Evolutionary conservation across 1,140 invertebrate species (phyloP), one percentile per base, ranked within the genome.

Genomic region (Caerostris extrusa): DNA sequence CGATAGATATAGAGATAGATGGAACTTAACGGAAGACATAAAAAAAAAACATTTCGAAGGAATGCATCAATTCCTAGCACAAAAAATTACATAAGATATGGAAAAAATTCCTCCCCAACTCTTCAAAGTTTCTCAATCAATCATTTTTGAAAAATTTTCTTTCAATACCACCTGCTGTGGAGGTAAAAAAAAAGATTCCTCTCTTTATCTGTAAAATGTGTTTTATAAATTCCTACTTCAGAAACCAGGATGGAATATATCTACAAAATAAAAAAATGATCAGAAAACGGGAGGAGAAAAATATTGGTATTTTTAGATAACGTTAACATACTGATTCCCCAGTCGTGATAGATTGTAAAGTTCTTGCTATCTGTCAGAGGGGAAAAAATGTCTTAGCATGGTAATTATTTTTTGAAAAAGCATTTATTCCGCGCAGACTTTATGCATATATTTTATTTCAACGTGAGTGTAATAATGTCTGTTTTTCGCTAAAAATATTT

Each of bases 171-270:
- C 85, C 85, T 61, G 85, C 57, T 87, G 50, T 7, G 5, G 3
- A 53, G 34, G 57, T 61, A 87, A 87, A 87, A 87, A 87, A 87
- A 87, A 87, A 87, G 85, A 87, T 87, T 83, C 57, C 19, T 57
- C 60, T 87, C 85, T 87, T 87, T 87, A 87, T 87, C 85, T 87
- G 60, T 61, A 87, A 87, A 87, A 87, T 87, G 57, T 87, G 60
- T 87, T 87, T 87, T 87, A 61, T 87, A 83, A 83, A 83, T 83
- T 87, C 57, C 85, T 60, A 87, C 57, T 61, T 87, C 60, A 53
- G 12, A 87, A 87, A 87, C 85, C 34, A 50, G 85, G 60, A 34
- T 64, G 57, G 85, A 87, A 87, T 61, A 87, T 34, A 87, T 83
- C 82, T 58, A 57, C 55, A 14, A 14, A n/a, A 56, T 83, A 57